Evolutionary conservation across 2,113 vertebrate genomes (phyloP), one percentile per base, ranked within the genome.

Genomic region (Lathamus discolor): DNA sequence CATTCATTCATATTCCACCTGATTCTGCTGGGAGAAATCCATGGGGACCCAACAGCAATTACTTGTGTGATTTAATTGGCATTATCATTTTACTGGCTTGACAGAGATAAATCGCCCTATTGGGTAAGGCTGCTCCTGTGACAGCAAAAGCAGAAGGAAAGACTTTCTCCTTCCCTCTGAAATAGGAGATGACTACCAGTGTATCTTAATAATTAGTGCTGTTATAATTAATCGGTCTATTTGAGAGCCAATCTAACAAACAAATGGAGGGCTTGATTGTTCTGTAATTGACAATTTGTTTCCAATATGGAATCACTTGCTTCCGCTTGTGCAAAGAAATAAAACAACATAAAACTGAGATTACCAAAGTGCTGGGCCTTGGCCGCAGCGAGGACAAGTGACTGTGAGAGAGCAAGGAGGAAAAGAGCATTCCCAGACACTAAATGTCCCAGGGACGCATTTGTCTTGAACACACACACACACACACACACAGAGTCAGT

Each of bases 1-100:
- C 98, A 98, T 98, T 98, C 97, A 61, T 98, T 98, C 97, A 61
- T 98, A 98, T 98, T 98, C 97, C 96, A 98, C 97, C 97, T 90
- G 91, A 80, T 92, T 97, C 95, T 98, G 97, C 97, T 96, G 95
- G 96, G 97, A 98, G 97, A 97, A 98, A 97, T 98, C 98, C 98
- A 80, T 25, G 39, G 98, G 96, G 98, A 98, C 97, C 97, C 97
- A 48, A 97, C 98, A 98, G 98, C 98, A 99, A 99, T 99, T 98
- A 99, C 98, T 98, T 98, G 98, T 98, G 98, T 97, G 97, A 98
- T 99, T 99, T 99, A 99, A 99, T 99, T 99, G 98, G 98, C 98
- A 98, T 99, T 98, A 99, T 99, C 98, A 99, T 99, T 98, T 99
- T 98, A 99, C 98, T 95, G 62, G 97, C 97, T 97, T 99, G 99